Conservation (phyloP, 1,140 invertebrate genomes). For the Dufourea novaeangliae region DNA sequence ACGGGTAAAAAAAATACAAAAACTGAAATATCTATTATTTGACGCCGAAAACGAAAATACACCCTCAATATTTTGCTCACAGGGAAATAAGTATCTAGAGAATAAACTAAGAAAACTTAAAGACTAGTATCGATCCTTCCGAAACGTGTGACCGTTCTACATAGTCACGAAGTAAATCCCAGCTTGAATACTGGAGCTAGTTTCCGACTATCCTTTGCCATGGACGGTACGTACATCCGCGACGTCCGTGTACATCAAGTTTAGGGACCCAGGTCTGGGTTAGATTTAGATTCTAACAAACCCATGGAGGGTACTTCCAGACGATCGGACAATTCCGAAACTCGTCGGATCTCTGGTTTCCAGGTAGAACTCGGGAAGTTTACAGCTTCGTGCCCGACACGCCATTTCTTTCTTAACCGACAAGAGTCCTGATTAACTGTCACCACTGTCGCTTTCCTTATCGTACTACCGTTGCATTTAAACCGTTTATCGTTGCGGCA, state of each 20-base stretch:
- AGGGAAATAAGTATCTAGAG: background rate
- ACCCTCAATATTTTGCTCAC: background rate
- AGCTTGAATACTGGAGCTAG: background rate
- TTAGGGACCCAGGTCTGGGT: background rate
- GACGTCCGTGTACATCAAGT: background rate
- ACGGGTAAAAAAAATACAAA: no score
- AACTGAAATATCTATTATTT: no score
- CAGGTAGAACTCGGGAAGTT: background rate
- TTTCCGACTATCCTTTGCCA: conserved; percentile 1
- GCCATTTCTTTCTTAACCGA: background rate
- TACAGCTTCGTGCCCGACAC: background rate
- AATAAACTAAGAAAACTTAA: background rate
- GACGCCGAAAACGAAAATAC: no score
- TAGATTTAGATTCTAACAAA: conserved; percentile 19
- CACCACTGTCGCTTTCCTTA: background rate
- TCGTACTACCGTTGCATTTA: background rate
- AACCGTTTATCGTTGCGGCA: no score
- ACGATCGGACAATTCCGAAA: background rate
- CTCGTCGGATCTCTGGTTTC: background rate
- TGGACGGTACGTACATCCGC: background rate
- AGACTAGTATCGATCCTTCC: background rate
- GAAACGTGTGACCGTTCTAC: background rate
- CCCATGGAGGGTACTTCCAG: background rate
- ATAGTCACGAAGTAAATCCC: background rate
- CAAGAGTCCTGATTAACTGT: background rate